Conservation (phyloP, 1,140 invertebrate species). For the Aphaenogaster floridana region DNA sequence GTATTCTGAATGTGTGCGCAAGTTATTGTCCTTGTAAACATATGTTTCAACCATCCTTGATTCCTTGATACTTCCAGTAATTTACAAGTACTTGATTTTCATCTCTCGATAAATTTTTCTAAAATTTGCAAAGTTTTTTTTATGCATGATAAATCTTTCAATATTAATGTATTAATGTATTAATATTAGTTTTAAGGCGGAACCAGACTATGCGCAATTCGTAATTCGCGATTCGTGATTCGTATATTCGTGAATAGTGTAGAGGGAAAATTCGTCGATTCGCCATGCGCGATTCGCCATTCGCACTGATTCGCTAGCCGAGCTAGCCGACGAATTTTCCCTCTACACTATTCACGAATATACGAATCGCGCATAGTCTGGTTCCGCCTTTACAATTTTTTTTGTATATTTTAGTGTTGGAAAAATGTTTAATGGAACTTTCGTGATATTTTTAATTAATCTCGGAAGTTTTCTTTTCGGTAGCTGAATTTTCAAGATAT, state of each 20-base stretch:
- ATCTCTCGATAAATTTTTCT: background rate
- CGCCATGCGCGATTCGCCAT: too few species aligned
- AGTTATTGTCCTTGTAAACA: background rate
- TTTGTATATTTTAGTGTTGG: background rate
- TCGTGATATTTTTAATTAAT: background rate
- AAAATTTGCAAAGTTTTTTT: background rate
- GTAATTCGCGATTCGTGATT: too few species aligned
- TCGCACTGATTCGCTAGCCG: too few species aligned
- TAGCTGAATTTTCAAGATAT: background rate
- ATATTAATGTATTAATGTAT: background rate
- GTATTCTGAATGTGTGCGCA: conserved; percentile 26
- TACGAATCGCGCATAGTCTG: too few species aligned
- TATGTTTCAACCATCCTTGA: background rate
- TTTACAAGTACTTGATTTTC: background rate
- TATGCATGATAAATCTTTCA: background rate
- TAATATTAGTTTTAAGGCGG: background rate
- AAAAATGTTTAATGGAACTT: background rate
- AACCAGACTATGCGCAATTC: too few species aligned
- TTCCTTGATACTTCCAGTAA: background rate
- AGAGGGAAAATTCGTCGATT: too few species aligned
- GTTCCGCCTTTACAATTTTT: background rate
- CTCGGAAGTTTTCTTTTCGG: background rate
- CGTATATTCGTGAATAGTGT: too few species aligned
- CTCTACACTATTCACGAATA: too few species aligned
- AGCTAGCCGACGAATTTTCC: too few species aligned